Base-by-base conservation (phyloP, 2,888 invertebrate genomes). In the Lysandra coridon region DNA sequence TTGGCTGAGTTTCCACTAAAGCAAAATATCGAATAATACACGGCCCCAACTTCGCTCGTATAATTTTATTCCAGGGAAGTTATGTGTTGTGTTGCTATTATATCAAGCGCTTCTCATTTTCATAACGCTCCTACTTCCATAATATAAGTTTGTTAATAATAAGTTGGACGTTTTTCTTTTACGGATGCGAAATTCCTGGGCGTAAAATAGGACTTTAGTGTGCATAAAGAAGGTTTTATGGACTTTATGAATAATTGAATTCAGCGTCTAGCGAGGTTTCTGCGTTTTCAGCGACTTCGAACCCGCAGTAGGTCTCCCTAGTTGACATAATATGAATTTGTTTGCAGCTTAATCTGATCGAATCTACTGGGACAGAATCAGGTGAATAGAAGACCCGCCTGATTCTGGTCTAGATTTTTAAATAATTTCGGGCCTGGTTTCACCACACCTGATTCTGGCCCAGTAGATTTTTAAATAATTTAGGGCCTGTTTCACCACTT, bases 51-150 rank as follows among this genome's bases (percentile, higher is more conserved):
- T 76, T 76, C 14, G 76, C 76, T 57, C 76, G 76, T 76, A 76
- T 76, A 76, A 76, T 76, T 76, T 76, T 76, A 57, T 76, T 76
- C 33, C 76, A 33, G 53, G 57, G 76, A 76, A 76, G 76, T 76
- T 76, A 76, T 76, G 57, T 76, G 76, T 76, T 76, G 76, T 49
- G 75, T 76, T 76, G 76, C 76, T 57, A 76, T 76, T 76, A 76
- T 33, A 76, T 76, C 76, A 76, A 76, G 76, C 76, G 57, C 75
- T 30, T 23, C 76, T 76, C 76, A 53, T 76, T 76, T 76, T 76
- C 76, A 76, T 76, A 76, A 53, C 30, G 76, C 57, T 74, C n/a
- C 40, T 49, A 49, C 49, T 49, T 75, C 49, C 75, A 75, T 75
- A 49, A 49, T 75, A 75, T 75, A 49, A 75, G 75, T 75, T 75